These are phyloP conservation scores for Melipona beecheii DNA, from an alignment of 2,888 invertebrate species.

Conservation along the genomic window DNA sequence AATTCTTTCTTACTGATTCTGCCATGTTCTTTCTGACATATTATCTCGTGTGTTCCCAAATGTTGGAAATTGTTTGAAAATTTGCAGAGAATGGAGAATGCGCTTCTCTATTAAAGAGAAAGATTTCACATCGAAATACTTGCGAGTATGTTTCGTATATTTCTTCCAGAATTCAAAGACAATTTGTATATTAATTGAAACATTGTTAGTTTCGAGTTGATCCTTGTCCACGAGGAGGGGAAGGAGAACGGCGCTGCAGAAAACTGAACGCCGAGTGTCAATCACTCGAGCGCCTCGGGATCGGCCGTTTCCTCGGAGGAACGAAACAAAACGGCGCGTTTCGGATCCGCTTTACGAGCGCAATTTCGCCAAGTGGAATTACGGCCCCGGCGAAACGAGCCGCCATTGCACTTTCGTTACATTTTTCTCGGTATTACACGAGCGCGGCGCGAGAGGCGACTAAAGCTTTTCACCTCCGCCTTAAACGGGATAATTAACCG, in stretches of 20 bases:
- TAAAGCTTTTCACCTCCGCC: constrained; percentile 66
- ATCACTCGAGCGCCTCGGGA: constrained; percentile 32
- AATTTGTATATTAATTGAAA: no score
- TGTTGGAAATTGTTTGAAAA: no score
- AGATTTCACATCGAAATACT: no score
- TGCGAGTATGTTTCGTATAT: no score
- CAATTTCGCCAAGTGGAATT: constrained; percentile 52
- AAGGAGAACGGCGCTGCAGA: not conserved
- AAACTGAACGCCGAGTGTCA: constrained; percentile 10
- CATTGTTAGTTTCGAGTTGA: no score
- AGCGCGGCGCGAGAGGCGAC: constrained; percentile 37
- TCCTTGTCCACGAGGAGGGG: no score
- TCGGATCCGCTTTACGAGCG: constrained; percentile 49
- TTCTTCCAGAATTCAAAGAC: no score
- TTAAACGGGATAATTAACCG: constrained; percentile 70
- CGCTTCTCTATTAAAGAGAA: no score
- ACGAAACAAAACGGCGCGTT: constrained; percentile 28
- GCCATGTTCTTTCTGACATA: not conserved
- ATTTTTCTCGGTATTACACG: constrained; percentile 40
- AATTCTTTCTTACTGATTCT: not conserved
- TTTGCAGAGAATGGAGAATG: no score
- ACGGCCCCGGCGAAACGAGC: constrained; percentile 18
- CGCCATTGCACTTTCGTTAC: constrained; percentile 47
- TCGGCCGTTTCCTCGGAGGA: constrained; percentile 6
- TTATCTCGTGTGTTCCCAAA: no score